Conservation (phyloP, 1,140 invertebrate species). For the Musca domestica region DNA sequence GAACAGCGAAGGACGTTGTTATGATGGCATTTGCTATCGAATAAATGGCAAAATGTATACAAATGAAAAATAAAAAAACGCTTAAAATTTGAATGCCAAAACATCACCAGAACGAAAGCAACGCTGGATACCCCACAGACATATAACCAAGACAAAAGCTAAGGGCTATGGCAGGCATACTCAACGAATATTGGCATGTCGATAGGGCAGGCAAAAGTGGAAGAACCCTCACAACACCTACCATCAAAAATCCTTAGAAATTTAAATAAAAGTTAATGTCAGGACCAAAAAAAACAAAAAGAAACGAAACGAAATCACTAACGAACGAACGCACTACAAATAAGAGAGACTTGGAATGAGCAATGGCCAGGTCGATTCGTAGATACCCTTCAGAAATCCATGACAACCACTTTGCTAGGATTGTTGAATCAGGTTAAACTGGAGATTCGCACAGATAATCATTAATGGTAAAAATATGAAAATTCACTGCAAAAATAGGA, state of each 20-base stretch:
- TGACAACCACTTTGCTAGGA: too few species aligned
- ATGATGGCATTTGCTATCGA: conserved; percentile 17
- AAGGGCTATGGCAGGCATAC: too few species aligned
- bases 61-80: conserved; percentile 11
- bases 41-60: conserved; percentile 19
- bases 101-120: conserved; percentile 5
- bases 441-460: too few species aligned
- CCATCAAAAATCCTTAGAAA: conserved; percentile 11
- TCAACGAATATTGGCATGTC: too few species aligned
- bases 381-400: too few species aligned
- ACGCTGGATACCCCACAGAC: neutral
- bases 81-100: conserved; percentile 21
- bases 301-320: neutral
- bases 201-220: too few species aligned
- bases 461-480: too few species aligned
- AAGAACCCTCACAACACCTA: neutral
- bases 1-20: neutral
- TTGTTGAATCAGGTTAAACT: too few species aligned
- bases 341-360: too few species aligned
- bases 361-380: too few species aligned
- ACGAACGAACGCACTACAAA: neutral
- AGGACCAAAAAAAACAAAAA: neutral
- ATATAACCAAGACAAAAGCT: too few species aligned
- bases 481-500: too few species aligned
- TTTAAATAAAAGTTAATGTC: conserved; percentile 21